Evolutionary conservation across 1,140 invertebrate genomes (phyloP).

Genomic region (Ceratina calcarata): DNA sequence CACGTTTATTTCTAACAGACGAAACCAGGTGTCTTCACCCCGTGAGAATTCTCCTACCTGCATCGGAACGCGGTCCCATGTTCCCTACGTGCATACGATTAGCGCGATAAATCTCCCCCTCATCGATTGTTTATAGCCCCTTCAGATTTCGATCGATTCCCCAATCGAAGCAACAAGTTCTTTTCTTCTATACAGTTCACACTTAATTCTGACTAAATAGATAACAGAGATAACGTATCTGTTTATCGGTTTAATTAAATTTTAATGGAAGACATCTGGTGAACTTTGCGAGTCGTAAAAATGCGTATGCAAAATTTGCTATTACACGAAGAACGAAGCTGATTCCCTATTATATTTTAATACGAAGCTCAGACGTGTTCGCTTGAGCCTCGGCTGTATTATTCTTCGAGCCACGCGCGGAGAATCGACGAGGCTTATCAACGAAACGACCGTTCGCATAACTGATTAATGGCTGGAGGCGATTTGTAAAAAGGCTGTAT

Average conservation of each 20-base stretch:
- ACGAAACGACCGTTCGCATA: conserved; percentile 29
- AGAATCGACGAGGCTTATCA: conserved; percentile 34
- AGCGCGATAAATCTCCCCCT: not conserved
- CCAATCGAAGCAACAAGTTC: conserved; percentile 1
- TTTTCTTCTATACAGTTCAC: not conserved
- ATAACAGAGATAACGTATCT: conserved; percentile 14
- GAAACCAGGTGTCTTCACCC: conserved; percentile 43
- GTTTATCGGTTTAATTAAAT: conserved; percentile 33
- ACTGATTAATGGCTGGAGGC: conserved; percentile 35
- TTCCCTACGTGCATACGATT: conserved; percentile 26
- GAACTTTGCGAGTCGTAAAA: not conserved
- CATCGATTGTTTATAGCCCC: too few relatives aligned
- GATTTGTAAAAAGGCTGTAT: conserved; percentile 44
- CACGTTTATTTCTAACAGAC: conserved; percentile 29
- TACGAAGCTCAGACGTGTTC: too few relatives aligned
- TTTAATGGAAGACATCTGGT: not conserved
- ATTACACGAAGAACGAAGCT: too few relatives aligned
- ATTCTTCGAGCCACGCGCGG: not conserved
- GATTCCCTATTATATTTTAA: too few relatives aligned
- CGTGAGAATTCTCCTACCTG: conserved; percentile 34
- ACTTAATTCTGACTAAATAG: not conserved
- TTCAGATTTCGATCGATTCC: too few relatives aligned
- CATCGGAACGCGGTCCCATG: not conserved
- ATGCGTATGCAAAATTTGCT: too few relatives aligned
- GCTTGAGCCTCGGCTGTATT: too few relatives aligned